Base-by-base conservation (phyloP, 2,888 invertebrate genomes). In the Silvanus unidentatus region DNA sequence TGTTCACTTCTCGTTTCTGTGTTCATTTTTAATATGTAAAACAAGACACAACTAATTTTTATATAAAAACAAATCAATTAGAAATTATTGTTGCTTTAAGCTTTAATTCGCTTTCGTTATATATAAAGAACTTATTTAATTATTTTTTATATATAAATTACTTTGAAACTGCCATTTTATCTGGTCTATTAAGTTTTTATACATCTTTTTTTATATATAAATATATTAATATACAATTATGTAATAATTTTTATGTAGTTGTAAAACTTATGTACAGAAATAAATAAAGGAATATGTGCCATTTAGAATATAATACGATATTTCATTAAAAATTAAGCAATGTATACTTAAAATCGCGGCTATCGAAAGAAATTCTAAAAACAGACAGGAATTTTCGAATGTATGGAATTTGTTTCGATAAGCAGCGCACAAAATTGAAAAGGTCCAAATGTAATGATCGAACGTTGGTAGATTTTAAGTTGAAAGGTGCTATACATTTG, bases 401-500 rank as follows among this genome's bases (percentile, higher is more conserved):
- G 22, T 22, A 22, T 22, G 22, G 3, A 22, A 22, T 22, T 22
- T 22, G 3, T 22, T 22, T 46, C 29, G 43, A 49, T 40, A 42
- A 47, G 42, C 47, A 47, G 43, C 47, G 50, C 47, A 50, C 47
- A 50, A n/a, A 47, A 47, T 47, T 40, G 45, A 49, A 39, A 51
- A 49, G 57, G 60, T 61, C 60, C 59, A 61, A 57, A 5, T 22
- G 22, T 22, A 5, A 22, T 22, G 8, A 22, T 5, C 8, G 22
- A 22, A 22, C 4, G 8, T 22, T 3, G 22, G 22, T 22, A 22
- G 22, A 22, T 22, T 5, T 8, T 22, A 22, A 57, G 62, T 60
- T 60, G 55, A 49, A 64, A 64, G 68, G 68, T 67, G 68, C 66
- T 67, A 66, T 59, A 62, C 62, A 63, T 54, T n/a, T 54, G 60